These are phyloP conservation scores for Chelon labrosus DNA, from an alignment of 2,797 vertebrate genomes.

Conservation along the genomic window DNA sequence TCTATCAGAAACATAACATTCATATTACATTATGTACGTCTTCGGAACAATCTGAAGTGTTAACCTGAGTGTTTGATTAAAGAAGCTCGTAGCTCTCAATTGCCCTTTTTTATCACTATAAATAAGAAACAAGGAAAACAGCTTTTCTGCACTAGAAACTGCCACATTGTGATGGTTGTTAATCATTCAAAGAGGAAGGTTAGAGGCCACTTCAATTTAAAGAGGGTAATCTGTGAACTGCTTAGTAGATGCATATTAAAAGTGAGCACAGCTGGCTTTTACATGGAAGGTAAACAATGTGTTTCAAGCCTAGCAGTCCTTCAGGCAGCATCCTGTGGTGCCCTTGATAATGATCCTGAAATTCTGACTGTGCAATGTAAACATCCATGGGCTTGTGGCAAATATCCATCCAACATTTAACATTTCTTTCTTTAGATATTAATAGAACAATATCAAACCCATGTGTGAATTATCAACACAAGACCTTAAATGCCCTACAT, in stretches of 20 bases:
- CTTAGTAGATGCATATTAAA: conserved; percentile 7
- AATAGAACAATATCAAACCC: neutral
- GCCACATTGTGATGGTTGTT: neutral
- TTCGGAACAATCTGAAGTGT: neutral
- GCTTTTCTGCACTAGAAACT: neutral
- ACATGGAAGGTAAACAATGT: conserved; percentile 22
- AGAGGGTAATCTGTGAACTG: conserved; percentile 7
- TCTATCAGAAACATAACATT: conserved; percentile 4
- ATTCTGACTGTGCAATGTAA: conserved; percentile 13
- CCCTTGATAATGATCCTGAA: conserved; percentile 29
- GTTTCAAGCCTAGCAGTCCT: conserved; percentile 3
- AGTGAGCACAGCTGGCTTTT: conserved; percentile 18
- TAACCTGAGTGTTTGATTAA: neutral
- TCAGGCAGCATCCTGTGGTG: conserved; percentile 13
- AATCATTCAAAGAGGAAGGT: conserved; percentile 13
- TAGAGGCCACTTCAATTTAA: conserved; percentile 18
- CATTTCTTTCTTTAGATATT: no score
- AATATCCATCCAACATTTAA: neutral
- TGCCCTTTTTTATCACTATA: neutral
- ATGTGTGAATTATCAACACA: neutral
- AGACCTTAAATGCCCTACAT: conserved; percentile 4
- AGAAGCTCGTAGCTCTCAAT: neutral
- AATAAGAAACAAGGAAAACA: conserved; percentile 13
- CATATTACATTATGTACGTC: neutral
- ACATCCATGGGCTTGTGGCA: conserved; percentile 6